phyloP scores from a whole-genome alignment of 2,888 invertebrate species.

The Cerastis rubricosa region DNA sequence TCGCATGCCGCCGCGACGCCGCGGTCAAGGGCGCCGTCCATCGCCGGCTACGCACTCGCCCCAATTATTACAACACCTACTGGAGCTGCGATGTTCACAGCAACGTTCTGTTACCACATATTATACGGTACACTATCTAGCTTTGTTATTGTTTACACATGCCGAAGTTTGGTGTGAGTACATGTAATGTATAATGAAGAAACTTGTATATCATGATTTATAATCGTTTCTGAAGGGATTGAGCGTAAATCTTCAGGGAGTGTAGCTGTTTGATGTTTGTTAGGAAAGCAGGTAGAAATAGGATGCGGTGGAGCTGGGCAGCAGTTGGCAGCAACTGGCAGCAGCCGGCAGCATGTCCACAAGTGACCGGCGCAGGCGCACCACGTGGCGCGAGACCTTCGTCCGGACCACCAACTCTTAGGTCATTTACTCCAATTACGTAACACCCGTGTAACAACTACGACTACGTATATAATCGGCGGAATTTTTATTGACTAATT shows the following conservation, averaged over 20 bases:
- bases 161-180: conserved; percentile 69
- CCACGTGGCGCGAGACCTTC: conserved; percentile 86
- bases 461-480: conserved; percentile 86
- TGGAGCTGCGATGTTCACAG: conserved; percentile 69
- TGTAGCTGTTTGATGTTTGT: not conserved
- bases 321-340: conserved; percentile 4
- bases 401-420: conserved; percentile 82
- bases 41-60: conserved; percentile 79
- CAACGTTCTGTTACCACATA: conserved; percentile 49
- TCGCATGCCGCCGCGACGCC: conserved; percentile 80
- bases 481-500: conserved; percentile 91
- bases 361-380: conserved; percentile 62
- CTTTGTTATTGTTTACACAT: conserved; percentile 75
- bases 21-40: conserved; percentile 87
- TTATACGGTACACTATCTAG: conserved; percentile 55
- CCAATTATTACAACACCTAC: conserved; percentile 68
- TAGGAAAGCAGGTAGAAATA: not conserved
- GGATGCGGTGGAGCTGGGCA: not conserved
- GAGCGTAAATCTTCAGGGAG: conserved; percentile 15
- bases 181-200: conserved; percentile 42
- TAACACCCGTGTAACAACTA: conserved; percentile 89
- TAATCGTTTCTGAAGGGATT: conserved; percentile 25
- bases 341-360: conserved; percentile 1
- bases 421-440: conserved; percentile 91
- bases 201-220: conserved; percentile 56